A percentile compares a stretch with the other conserved stretches of the same genome.
phyloP scores from a whole-genome alignment of 1,140 invertebrate genomes.

The Orchestia grillus region DNA sequence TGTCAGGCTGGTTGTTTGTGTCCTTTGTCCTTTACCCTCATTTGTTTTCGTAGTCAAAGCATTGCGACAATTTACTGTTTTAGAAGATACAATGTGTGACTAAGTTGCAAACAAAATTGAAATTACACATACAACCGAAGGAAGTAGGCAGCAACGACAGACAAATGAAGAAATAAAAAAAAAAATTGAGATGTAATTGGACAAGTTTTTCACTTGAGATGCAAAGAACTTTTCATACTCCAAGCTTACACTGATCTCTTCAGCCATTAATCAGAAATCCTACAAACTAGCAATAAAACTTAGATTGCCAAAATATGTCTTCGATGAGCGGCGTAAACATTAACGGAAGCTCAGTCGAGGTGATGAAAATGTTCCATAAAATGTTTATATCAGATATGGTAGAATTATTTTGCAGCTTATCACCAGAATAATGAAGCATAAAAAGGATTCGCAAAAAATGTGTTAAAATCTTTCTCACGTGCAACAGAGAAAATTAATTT shows the following conservation, averaged over 20 bases:
- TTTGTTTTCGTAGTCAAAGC: not conserved
- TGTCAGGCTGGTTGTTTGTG: not conserved
- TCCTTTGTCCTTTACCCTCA: not conserved
- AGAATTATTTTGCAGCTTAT: too few relatives aligned
- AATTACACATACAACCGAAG: not conserved
- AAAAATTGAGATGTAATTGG: not conserved
- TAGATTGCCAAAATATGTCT: too few relatives aligned
- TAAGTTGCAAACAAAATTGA: not conserved
- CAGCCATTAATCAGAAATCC: not conserved
- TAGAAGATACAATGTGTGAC: not conserved
- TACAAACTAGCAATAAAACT: not conserved
- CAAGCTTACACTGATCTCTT: not conserved
- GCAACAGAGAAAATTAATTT: too few relatives aligned
- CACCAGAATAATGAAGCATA: too few relatives aligned
- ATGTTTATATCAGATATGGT: too few relatives aligned
- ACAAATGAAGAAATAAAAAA: too few relatives aligned
- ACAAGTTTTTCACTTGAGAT: not conserved
- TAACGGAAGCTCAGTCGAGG: too few relatives aligned
- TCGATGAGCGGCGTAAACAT: too few relatives aligned
- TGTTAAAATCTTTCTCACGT: too few relatives aligned
- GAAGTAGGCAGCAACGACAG: too few relatives aligned
- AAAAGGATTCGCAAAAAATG: too few relatives aligned
- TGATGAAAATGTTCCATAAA: too few relatives aligned
- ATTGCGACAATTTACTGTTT: not conserved
- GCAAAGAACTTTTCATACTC: not conserved